phyloP scores from a whole-genome alignment of 2,113 vertebrate species.

The Chionis minor region DNA sequence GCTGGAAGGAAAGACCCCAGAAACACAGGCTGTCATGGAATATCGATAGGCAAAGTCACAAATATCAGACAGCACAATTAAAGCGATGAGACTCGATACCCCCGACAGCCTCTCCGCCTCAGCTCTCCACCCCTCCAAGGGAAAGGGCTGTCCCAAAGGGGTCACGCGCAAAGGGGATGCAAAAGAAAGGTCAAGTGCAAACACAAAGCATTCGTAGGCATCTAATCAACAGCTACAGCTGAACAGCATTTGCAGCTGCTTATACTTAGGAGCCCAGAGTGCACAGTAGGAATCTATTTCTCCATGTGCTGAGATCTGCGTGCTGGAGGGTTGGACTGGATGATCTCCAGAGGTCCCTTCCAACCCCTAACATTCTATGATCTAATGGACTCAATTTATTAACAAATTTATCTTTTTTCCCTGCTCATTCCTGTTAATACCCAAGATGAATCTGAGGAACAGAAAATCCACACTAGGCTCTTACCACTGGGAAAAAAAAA shows the following conservation, averaged over 20 bases:
- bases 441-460: background rate
- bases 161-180: background rate
- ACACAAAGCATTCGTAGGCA: background rate
- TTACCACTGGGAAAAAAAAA: background rate
- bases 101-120: background rate
- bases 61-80: background rate
- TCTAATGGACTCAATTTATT: background rate
- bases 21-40: background rate
- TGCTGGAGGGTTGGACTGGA: too few species aligned
- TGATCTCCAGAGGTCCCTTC: too few species aligned
- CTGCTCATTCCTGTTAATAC: background rate
- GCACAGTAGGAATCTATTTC: background rate
- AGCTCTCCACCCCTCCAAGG: background rate
- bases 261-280: background rate
- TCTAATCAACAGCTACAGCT: background rate
- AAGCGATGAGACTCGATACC: background rate
- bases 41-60: fast-evolving
- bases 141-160: background rate
- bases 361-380: too few species aligned
- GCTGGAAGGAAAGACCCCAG: constrained; percentile 73
- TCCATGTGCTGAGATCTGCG: background rate
- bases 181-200: background rate
- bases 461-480: background rate
- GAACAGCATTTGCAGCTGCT: background rate
- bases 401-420: background rate